A percentile compares a stretch with the other conserved stretches of the same genome.
phyloP scores from a whole-genome alignment of 2,888 invertebrate genomes.

The Petrolisthes cinctipes region DNA sequence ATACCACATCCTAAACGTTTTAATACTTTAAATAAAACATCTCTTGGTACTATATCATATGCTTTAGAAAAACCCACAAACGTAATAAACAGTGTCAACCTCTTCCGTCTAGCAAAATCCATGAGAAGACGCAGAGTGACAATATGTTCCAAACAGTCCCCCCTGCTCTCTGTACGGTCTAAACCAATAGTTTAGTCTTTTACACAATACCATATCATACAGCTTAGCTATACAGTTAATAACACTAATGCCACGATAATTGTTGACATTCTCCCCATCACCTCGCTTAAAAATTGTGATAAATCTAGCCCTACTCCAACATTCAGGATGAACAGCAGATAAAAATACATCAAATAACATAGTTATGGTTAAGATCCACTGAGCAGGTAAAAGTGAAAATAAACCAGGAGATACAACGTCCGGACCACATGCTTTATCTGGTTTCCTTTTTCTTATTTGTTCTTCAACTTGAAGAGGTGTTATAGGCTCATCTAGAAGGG shows the following conservation, averaged over 20 bases:
- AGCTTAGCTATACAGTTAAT: not conserved
- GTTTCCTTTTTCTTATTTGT: no score
- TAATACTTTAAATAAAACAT: conserved; percentile 19
- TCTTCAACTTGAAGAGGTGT: no score
- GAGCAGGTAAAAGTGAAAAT: conserved; percentile 9
- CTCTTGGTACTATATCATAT: conserved; percentile 12
- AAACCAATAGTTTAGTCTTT: not conserved
- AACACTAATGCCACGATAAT: not conserved
- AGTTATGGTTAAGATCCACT: conserved; percentile 14
- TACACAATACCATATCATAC: not conserved
- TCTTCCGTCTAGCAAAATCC: not conserved
- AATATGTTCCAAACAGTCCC: not conserved
- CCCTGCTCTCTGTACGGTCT: not conserved
- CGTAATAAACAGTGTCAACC: not conserved
- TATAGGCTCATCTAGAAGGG: no score
- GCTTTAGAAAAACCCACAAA: conserved; percentile 5
- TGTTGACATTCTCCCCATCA: not conserved
- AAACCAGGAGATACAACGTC: no score
- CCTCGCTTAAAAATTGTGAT: conserved; percentile 22
- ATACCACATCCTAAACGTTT: conserved; percentile 16
- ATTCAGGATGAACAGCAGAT: not conserved
- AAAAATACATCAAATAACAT: conserved; percentile 6
- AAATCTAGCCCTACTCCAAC: conserved; percentile 21
- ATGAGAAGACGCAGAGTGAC: not conserved
- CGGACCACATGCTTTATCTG: no score